These are phyloP conservation scores for Pangasianodon gigas DNA, from an alignment of 2,113 vertebrate species.

Conservation along the genomic window DNA sequence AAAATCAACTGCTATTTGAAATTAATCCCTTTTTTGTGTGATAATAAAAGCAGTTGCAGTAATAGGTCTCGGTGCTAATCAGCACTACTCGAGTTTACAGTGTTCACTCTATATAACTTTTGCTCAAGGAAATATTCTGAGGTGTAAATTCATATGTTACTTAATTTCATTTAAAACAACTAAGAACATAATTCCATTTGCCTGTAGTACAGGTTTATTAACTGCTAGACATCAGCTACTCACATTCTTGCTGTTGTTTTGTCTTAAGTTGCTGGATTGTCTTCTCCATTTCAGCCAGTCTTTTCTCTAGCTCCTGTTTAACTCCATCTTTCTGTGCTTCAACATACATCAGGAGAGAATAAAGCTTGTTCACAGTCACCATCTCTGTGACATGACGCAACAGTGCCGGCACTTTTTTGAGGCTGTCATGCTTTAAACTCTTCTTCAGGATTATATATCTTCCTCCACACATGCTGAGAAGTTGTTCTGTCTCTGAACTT, in stretches of 20 bases:
- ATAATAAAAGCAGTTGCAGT: not conserved
- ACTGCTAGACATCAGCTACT: not conserved
- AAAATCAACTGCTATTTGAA: no score
- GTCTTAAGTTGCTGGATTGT: not conserved
- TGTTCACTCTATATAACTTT: no score
- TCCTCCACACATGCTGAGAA: not conserved
- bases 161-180: not conserved
- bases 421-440: no score
- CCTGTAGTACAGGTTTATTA: not conserved
- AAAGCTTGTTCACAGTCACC: not conserved
- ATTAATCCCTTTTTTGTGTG: not conserved
- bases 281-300: not conserved
- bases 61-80: not conserved
- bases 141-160: no score
- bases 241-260: not conserved
- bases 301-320: not conserved
- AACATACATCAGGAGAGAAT: not conserved
- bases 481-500: not conserved
- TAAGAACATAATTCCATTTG: not conserved
- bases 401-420: not conserved
- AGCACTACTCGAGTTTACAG: no score
- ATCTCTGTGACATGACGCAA: not conserved
- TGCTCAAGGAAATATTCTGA: no score
- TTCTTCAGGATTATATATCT: not conserved
- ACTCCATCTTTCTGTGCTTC: not conserved